phyloP scores from a whole-genome alignment of 2,113 vertebrate genomes.

The Ranitomeya imitator region DNA sequence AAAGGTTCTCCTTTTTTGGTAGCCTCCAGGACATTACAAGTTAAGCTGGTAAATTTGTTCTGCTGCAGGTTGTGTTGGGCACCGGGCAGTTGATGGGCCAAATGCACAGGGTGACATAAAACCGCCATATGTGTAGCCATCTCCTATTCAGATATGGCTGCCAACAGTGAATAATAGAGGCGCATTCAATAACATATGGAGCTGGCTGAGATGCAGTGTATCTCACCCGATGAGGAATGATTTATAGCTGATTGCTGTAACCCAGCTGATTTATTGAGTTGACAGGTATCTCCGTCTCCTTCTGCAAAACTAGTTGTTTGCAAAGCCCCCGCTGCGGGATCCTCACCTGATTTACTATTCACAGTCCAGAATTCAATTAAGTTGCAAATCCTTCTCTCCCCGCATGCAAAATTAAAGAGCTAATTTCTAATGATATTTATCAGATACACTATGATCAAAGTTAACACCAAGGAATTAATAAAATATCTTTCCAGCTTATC shows the following conservation, averaged over 20 bases:
- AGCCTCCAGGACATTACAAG: no score
- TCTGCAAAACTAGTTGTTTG: background rate
- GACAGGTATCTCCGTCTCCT: slow-evolving; percentile 12
- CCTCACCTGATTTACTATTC: slow-evolving; percentile 52
- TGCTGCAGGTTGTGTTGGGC: no score
- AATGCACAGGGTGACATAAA: no score
- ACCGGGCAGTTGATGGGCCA: no score
- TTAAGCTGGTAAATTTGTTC: no score
- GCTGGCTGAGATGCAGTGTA: slow-evolving; percentile 3
- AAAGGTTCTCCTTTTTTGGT: no score
- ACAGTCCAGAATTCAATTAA: slow-evolving; percentile 54
- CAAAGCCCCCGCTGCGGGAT: slow-evolving; percentile 25
- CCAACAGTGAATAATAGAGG: background rate
- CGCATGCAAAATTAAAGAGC: slow-evolving; percentile 49
- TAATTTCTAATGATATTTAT: slow-evolving; percentile 56
- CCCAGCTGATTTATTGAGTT: slow-evolving; percentile 42
- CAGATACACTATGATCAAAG: slow-evolving; percentile 56
- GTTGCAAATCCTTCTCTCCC: slow-evolving; percentile 53
- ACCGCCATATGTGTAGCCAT: no score
- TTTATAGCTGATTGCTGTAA: slow-evolving; percentile 4
- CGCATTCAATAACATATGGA: no score
- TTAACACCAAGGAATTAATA: slow-evolving; percentile 54
- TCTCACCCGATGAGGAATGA: slow-evolving; percentile 13
- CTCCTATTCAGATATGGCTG: background rate
- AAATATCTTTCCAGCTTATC: slow-evolving; percentile 48